A percentile compares a stretch with the other conserved stretches of the same genome.
These are phyloP conservation scores for Enteromius afrohamiltoni DNA, from an alignment of 2,797 vertebrate species.

Conservation along the genomic window DNA sequence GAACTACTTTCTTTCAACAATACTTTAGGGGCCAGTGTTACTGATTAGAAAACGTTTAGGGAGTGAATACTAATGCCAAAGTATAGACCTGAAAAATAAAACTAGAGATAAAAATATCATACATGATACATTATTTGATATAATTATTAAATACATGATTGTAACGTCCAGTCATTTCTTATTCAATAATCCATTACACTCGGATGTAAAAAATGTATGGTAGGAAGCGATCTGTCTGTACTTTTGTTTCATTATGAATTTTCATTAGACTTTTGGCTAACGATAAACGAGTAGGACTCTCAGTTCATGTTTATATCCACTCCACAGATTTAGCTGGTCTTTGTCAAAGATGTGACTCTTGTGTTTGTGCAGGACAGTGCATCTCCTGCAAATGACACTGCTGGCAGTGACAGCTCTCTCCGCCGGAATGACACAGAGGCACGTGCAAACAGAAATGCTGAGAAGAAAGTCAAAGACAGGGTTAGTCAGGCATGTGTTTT, in stretches of 20 bases:
- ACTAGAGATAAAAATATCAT: neutral
- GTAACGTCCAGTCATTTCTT: neutral
- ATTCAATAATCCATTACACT: neutral
- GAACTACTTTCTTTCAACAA: neutral
- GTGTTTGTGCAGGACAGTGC: constrained; percentile 80
- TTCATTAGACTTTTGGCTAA: neutral
- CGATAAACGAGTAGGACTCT: neutral
- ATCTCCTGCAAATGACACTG: constrained; percentile 87
- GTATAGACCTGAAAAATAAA: neutral
- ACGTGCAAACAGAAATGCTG: constrained; percentile 72
- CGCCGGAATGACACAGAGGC: constrained; percentile 74
- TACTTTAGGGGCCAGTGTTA: neutral
- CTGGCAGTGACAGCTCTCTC: constrained; percentile 84
- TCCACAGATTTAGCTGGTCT: neutral
- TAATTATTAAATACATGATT: neutral
- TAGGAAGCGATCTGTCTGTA: neutral
- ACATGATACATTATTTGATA: neutral
- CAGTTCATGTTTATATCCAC: neutral
- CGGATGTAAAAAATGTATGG: neutral
- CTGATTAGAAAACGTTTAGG: too few species aligned
- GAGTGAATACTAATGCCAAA: too few species aligned
- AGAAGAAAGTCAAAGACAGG: constrained; percentile 77
- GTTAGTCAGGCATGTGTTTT: constrained; percentile 44
- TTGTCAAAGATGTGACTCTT: neutral
- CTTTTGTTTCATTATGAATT: neutral